phyloP scores from a whole-genome alignment of 2,797 vertebrate species.

The Crypturellus tataupa region DNA sequence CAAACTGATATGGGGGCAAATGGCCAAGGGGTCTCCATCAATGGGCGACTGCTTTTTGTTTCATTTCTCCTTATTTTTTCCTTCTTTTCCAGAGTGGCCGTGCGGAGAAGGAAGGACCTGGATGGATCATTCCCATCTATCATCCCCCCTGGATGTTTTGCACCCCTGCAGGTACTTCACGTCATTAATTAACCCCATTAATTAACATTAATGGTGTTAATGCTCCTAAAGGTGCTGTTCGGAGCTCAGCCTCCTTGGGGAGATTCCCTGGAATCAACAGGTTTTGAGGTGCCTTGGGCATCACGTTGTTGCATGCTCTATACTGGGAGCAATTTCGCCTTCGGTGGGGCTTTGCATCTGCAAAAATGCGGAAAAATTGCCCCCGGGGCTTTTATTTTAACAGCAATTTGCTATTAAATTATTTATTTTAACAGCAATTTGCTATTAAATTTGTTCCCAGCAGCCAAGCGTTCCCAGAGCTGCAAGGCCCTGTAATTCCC shows the following conservation, averaged over 20 bases:
- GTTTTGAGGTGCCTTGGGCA: neutral
- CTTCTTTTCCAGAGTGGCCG: neutral
- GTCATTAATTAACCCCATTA: too few species aligned
- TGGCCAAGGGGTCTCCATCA: neutral
- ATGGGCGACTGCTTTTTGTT: neutral
- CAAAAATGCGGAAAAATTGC: neutral
- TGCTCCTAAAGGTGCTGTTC: accelerated
- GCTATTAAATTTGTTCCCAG: too few species aligned
- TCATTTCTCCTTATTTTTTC: neutral
- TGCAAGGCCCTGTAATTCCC: neutral
- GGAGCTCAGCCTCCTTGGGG: neutral
- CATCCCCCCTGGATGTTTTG: neutral
- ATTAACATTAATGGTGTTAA: neutral
- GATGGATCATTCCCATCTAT: neutral
- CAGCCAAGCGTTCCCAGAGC: neutral
- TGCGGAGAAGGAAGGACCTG: neutral
- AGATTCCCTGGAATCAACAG: neutral
- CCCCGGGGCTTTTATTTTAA: neutral
- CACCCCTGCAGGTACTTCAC: neutral
- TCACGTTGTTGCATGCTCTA: neutral
- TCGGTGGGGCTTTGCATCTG: neutral
- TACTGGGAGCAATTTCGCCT: neutral
- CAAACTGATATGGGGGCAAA: neutral
- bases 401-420: too few species aligned
- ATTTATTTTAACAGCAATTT: neutral